phyloP scores from a whole-genome alignment of 2,888 invertebrate species.

The Theodoxus fluviatilis region DNA sequence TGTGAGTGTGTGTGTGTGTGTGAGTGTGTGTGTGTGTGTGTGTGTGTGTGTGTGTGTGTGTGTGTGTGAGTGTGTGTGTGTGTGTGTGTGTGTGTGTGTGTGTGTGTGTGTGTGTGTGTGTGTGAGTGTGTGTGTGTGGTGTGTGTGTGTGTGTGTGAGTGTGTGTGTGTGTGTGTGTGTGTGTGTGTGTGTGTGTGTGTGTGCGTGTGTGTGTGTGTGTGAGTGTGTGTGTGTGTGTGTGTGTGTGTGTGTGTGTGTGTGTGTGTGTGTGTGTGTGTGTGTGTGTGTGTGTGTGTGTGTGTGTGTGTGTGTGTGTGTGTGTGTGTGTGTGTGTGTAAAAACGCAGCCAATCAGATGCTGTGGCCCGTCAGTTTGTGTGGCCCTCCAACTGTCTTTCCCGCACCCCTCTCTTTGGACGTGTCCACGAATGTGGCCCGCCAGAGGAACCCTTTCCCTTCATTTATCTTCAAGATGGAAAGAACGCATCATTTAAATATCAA shows the following conservation, averaged over 20 bases:
- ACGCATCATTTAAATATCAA: no score
- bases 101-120: constrained; percentile 3
- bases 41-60: constrained; percentile 18
- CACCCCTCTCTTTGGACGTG: no score
- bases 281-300: constrained; percentile 13
- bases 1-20: not conserved
- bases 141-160: not conserved
- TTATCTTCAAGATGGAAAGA: no score
- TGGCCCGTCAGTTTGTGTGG: not conserved
- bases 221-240: constrained; percentile 1
- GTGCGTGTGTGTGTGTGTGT: not conserved
- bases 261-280: constrained; percentile 18
- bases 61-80: not conserved
- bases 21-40: constrained; percentile 15
- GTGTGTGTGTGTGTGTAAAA: constrained; percentile 3
- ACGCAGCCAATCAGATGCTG: not conserved
- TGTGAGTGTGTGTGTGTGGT: constrained; percentile 1
- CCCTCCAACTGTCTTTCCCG: no score
- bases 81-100: not conserved
- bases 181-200: not conserved
- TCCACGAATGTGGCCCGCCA: no score
- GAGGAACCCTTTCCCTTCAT: no score
- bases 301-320: constrained; percentile 4
- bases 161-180: not conserved
- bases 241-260: constrained; percentile 18